Evolutionary conservation across 2,113 vertebrate genomes (phyloP), one percentile per base, ranked within the genome.

Genomic region (Ailurus styani): DNA sequence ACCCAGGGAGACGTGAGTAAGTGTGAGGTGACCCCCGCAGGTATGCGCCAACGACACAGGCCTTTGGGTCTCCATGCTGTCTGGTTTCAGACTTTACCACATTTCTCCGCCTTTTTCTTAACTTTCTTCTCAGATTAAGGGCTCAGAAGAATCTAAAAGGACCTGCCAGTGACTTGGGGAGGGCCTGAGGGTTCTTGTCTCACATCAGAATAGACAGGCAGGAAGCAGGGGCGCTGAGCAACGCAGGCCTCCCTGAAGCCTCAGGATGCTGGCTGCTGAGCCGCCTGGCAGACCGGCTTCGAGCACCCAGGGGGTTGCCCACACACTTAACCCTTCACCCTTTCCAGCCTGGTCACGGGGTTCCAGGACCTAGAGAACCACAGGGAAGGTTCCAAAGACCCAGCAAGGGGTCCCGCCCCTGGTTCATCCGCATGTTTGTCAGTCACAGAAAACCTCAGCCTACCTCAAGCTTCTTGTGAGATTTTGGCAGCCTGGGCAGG

Each of bases 381-480:
- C 0, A 0, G 1, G 23, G 55, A 90, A 73, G 23, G 6, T 83
- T 87, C 82, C 45, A 34, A n/a, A 87, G 79, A 52, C 14, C 68
- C 6, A 25, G 18, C 42, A 7, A 3, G 25, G 7, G 2, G 3
- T 6, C 23, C 4, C 2, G 20, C 6, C 31, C 52, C 62, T 15
- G 42, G 31, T 60, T 73, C 31, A 52, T 52, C 3, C 20, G 47
- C 37, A 21, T 45, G 40, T 45, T 47, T 60, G 12, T 62, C 29
- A 8, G 52, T 91, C 81, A 40, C 62, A 93, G 83, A 64, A 90
- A 90, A 5, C 17, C 21, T 87, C 92, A 6, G 31, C 31, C 17
- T 98, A 99, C 99, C 98, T 99, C 96, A 50, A 2, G 2, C 20
- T 3, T 14, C 92, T 72, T 90, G 52, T 5, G 18, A 42, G 6